Percentiles rank a stretch among this genome's conserved stretches.
Conservation (phyloP, 1,140 invertebrate genomes). For the Planococcus citri region DNA sequence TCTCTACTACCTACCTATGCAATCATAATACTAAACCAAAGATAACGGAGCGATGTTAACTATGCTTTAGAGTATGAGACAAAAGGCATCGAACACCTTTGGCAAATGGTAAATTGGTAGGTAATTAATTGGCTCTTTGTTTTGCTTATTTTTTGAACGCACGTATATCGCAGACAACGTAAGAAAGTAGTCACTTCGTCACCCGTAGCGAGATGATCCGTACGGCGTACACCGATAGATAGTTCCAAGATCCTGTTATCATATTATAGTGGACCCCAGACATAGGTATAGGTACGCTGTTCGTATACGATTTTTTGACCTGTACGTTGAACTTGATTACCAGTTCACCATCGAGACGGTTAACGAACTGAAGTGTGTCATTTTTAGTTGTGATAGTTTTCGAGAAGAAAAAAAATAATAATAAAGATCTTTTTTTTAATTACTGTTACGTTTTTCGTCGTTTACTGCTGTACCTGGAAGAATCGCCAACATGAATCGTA, state of each 20-base stretch:
- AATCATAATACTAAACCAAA: no score
- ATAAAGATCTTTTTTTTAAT: no score
- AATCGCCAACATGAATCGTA: no score
- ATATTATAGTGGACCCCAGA: background rate
- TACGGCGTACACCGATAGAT: background rate
- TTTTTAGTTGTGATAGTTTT: background rate
- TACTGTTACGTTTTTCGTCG: no score
- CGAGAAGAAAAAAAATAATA: no score
- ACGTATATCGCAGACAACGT: background rate
- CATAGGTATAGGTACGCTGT: background rate
- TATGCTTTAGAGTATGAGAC: no score
- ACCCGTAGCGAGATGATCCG: background rate
- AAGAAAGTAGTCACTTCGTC: background rate
- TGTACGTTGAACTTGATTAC: conserved; percentile 3
- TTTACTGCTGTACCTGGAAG: no score
- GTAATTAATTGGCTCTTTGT: background rate
- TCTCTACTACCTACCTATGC: no score
- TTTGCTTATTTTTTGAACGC: background rate
- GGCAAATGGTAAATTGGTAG: no score
- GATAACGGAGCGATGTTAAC: no score
- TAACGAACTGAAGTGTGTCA: conserved; percentile 6
- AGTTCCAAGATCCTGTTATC: background rate
- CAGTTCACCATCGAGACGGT: background rate
- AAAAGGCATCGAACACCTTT: no score
- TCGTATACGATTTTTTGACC: conserved; percentile 7